Evolutionary conservation across 2,113 vertebrate species (phyloP), one percentile per base, ranked within the genome.

Genomic region (Tretioscincus oriximinensis): DNA sequence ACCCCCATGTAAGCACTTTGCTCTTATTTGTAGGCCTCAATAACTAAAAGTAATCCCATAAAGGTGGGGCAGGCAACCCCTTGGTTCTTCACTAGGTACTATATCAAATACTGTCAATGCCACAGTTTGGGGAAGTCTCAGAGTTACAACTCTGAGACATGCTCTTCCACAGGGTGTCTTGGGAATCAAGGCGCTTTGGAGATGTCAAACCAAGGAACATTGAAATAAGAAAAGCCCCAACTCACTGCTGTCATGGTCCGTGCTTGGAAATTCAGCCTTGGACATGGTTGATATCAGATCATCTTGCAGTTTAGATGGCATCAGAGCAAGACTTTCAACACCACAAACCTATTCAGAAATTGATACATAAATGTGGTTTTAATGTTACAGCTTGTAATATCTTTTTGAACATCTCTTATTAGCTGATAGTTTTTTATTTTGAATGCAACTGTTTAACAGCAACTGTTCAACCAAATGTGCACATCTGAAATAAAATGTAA

Each of bases 231-330:
- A 28, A n/a, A 12, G 11, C 29, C 79, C 77, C n/a, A 54, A 95
- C 95, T 96, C 88, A 98, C 98, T 95, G 93, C 95, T 97, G 83
- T 92, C 94, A 81, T 93, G 95, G 76, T 92, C 95, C 74, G 95
- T 82, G 0, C 91, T 96, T 87, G 92, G 94, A 61, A 88, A 94
- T 81, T 95, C 95, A 45, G 87, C 72, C 21, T 76, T 92, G 1
- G 95, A 96, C 66, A 91, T 77, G 45, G 94, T 91, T 10, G 96
- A 96, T 78, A 90, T 90, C 78, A 92, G 87, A 41, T 94, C 94
- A 69, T 95, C 92, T 74, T 94, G 94, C 81, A 95, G 94, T 68
- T 95, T 89, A 80, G 95, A 95, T 16, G 92, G 86, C 0, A 94
- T 95, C 78, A 94, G 58, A 76, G 95, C 94, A 70, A 96, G 88